phyloP scores from a whole-genome alignment of 2,888 invertebrate genomes.

The Hemistola chrysoprasaria region DNA sequence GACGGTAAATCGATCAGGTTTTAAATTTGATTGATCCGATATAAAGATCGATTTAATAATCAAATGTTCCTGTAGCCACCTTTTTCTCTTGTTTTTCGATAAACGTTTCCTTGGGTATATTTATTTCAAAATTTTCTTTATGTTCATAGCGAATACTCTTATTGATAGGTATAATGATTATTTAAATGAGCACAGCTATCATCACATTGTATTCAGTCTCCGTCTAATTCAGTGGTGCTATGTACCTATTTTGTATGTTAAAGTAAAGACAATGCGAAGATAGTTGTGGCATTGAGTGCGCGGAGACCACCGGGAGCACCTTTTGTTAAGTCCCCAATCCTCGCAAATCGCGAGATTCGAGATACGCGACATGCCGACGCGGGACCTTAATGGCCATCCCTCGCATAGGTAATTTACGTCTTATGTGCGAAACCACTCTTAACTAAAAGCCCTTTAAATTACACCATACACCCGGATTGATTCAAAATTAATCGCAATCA shows the following conservation, averaged over 20 bases:
- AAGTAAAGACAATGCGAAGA: constrained; percentile 49
- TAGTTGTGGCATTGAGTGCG: constrained; percentile 51
- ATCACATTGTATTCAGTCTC: constrained; percentile 27
- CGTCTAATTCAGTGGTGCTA: constrained; percentile 4
- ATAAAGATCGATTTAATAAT: constrained; percentile 80
- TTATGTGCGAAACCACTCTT: constrained; percentile 78
- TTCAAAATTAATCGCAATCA: constrained; percentile 68
- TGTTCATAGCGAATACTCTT: too few relatives aligned
- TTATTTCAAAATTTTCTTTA: too few relatives aligned
- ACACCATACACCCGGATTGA: constrained; percentile 72
- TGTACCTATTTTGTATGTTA: constrained; percentile 32
- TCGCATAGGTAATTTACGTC: constrained; percentile 76
- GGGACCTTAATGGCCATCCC: constrained; percentile 72
- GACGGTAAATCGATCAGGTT: constrained; percentile 74
- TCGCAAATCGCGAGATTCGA: constrained; percentile 76
- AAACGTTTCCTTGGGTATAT: constrained; percentile 64
- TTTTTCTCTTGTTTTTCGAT: constrained; percentile 68
- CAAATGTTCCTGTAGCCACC: constrained; percentile 68
- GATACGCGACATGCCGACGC: constrained; percentile 75
- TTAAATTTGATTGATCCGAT: constrained; percentile 82
- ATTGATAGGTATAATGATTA: too few relatives aligned
- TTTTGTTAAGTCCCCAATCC: constrained; percentile 69
- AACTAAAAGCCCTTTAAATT: constrained; percentile 79
- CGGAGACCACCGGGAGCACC: constrained; percentile 73
- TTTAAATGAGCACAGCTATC: too few relatives aligned